Evolutionary conservation across 2,797 vertebrate genomes (phyloP), one percentile per base, ranked within the genome.

Genomic region (Notolepis coatsorum): DNA sequence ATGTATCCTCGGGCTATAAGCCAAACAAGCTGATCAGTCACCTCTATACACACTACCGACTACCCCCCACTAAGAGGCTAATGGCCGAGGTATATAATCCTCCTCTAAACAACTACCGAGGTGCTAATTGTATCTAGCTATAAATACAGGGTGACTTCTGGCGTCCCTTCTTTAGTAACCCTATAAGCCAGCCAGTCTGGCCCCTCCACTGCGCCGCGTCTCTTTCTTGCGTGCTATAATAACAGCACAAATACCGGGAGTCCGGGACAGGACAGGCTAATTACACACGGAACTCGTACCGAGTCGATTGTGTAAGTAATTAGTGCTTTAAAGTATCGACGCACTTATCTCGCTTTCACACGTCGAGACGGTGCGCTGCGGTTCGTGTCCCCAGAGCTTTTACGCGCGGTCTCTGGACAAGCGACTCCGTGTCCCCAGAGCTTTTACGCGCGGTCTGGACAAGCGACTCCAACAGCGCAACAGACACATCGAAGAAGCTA

Each of bases 11-110:
- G 20, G 82, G 84, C 82, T 92, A n/a, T n/a, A 89, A 92, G 82
- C 87, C 88, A 89, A 92, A 92, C 92, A 93, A 91, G 84, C 89
- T 85, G 89, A 91, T 93, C 90, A 88, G 89, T 91, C 85, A 90
- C 88, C 88, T 91, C 88, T 82, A 68, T 75, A 84, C 82, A 77
- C 83, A 80, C 76, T 55, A 60, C 89, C 91, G 82, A 80, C 76
- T 55, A 60, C 89, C 91, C 89, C 91, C 91, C 75, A 66, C 91
- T 85, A 89, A 91, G 91, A 84, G 76, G 88, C 88, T 92, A 92
- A 93, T 92, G 91, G 89, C 74, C 49, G 28, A 72, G 82, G 74
- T 48, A 35, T 65, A 73, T 94, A 93, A 94, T 94, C 93, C 87
- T 85, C 88, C 91, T 90, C 86, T 91, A 92, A 93, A 92, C 91